These are phyloP conservation scores for Mus minutoides DNA, from an alignment of 2,797 vertebrate genomes.

Conservation along the genomic window DNA sequence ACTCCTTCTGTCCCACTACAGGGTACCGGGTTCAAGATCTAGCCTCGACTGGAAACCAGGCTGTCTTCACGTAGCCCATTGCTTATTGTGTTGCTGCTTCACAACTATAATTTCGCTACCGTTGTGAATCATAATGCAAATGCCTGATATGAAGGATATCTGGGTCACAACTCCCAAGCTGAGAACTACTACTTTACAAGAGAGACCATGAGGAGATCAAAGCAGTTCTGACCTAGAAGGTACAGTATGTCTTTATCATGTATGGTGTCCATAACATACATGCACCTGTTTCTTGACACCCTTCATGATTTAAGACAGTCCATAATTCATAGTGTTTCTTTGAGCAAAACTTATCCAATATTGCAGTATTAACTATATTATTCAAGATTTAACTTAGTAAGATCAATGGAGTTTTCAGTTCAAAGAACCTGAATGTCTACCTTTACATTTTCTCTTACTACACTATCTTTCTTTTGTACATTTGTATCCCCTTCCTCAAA, in stretches of 20 bases:
- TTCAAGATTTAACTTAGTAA: not conserved
- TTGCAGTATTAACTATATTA: not conserved
- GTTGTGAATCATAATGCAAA: not conserved
- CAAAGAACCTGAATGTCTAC: not conserved
- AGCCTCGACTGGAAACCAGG: too few relatives aligned
- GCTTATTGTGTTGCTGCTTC: not conserved
- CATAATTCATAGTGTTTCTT: not conserved
- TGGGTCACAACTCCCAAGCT: not conserved
- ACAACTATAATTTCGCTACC: not conserved
- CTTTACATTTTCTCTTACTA: not conserved
- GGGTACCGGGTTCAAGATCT: too few relatives aligned
- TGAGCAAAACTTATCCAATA: not conserved
- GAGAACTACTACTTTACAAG: not conserved
- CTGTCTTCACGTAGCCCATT: too few relatives aligned
- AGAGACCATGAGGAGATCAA: not conserved
- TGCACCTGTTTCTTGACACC: not conserved
- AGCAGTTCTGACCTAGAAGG: not conserved
- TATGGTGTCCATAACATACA: not conserved
- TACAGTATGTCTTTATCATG: not conserved
- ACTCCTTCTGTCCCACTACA: too few relatives aligned
- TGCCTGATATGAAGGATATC: not conserved
- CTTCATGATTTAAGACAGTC: not conserved
- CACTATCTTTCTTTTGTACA: not conserved
- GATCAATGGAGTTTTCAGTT: not conserved
- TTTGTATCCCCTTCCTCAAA: not conserved